phyloP scores from a whole-genome alignment of 2,797 vertebrate species.

The Schizopygopsis malacanthus region DNA sequence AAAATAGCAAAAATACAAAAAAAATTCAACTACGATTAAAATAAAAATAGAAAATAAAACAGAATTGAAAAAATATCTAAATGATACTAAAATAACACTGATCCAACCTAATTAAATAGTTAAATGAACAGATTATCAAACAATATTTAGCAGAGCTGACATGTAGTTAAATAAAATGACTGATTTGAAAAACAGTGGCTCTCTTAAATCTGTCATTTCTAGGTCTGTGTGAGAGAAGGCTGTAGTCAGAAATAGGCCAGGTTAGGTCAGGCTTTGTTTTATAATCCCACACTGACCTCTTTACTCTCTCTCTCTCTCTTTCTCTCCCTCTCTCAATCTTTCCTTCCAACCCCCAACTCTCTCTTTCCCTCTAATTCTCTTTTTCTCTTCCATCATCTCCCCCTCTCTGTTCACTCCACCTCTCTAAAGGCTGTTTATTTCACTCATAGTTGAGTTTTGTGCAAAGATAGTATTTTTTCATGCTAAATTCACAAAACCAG shows the following conservation, averaged over 20 bases:
- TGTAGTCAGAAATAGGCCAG: slow-evolving; percentile 78
- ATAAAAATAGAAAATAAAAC: background rate
- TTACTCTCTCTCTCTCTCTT: slow-evolving; percentile 64
- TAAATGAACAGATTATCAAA: background rate
- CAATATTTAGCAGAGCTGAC: background rate
- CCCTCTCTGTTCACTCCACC: background rate
- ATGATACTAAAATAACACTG: background rate
- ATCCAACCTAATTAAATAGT: background rate
- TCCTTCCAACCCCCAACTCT: slow-evolving; percentile 40
- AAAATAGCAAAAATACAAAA: background rate
- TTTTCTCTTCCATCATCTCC: slow-evolving; percentile 15
- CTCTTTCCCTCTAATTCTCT: slow-evolving; percentile 10
- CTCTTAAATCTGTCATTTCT: slow-evolving; percentile 66
- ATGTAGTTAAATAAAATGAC: background rate
- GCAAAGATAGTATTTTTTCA: background rate
- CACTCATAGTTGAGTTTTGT: background rate
- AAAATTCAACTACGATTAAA: background rate
- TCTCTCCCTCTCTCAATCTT: slow-evolving; percentile 12
- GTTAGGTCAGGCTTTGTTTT: slow-evolving; percentile 79
- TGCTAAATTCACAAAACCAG: background rate
- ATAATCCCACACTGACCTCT: slow-evolving; percentile 79
- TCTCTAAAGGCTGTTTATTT: slow-evolving; percentile 20
- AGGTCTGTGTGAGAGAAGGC: slow-evolving; percentile 65
- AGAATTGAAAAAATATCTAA: background rate
- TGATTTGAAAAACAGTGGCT: slow-evolving; percentile 56